Conservation (phyloP, 2,797 vertebrate genomes). For the Urosaurus nigricauda region DNA sequence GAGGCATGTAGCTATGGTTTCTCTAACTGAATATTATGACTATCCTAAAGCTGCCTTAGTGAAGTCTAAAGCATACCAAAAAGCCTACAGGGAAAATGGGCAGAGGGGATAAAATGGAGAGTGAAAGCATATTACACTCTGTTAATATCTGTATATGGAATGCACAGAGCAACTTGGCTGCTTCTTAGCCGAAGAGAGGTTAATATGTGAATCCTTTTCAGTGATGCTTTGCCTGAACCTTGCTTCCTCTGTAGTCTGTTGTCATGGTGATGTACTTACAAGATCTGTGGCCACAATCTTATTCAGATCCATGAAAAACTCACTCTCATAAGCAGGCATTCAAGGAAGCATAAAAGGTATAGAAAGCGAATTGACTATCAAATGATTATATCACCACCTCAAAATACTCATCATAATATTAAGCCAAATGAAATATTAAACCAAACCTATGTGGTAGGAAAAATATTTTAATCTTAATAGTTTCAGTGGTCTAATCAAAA, state of each 20-base stretch:
- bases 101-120: neutral
- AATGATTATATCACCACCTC: neutral
- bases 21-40: conserved; percentile 25
- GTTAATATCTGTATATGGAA: neutral
- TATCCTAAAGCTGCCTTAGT: neutral
- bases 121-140: neutral
- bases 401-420: neutral
- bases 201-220: conserved; percentile 30
- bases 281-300: conserved; percentile 18
- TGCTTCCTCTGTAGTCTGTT: conserved; percentile 36
- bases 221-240: conserved; percentile 20
- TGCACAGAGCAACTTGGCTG: conserved; percentile 8
- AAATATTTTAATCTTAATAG: neutral
- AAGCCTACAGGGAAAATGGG: neutral
- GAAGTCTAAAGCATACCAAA: conserved; percentile 5
- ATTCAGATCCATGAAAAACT: conserved; percentile 33
- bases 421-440: no score
- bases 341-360: conserved; percentile 17
- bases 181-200: conserved; percentile 33
- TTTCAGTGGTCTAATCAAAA: neutral
- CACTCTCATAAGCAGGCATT: conserved; percentile 18
- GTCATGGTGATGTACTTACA: conserved; percentile 29
- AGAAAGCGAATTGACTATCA: conserved; percentile 27
- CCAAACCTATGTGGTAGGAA: neutral
- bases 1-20: neutral